Base-by-base conservation (phyloP, 2,888 invertebrate genomes). In the Schizotus pectinicornis region DNA sequence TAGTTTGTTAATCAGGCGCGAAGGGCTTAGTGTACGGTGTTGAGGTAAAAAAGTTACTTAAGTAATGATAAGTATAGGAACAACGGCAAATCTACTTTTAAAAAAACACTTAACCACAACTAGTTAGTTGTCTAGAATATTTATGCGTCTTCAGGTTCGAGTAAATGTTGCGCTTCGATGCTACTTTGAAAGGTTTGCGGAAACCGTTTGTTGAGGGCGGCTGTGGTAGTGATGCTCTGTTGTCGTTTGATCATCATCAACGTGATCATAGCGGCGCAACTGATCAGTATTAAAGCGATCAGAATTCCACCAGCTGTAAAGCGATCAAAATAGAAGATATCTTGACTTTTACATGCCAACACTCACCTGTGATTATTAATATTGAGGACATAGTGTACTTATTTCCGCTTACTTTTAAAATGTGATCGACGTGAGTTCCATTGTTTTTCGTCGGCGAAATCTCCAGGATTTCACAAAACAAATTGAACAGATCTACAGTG, bases 401-500 rank as follows among this genome's bases (percentile, higher is more conserved):
- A 22, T 60, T 67, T 35, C 65, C 66, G 33, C 50, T 54, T 7
- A 12, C 11, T 37, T 61, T 59, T 13, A 84, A 66, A 68, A 84
- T 79, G 52, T 76, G 78, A 32, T 71, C 70, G 33, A 83, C 72
- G 36, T 79, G 65, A 6, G 82, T 80, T 7, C 85, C 85, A 69
- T 85, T 85, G 56, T 80, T 82, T 8, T 79, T 72, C 1, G 79
- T 76, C 0, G 84, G 80, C 3, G 78, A 67, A 11, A 88, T 69
- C 32, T 84, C 79, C 3, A 89, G 75, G 39, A 89, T 80, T 61
- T 84, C 77, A 67, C 87, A 85, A 68, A 88, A 84, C 12, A 90
- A 75, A 32, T 85, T 83, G 71, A 85, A 88, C 39, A 90, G 75
- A 77, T 90, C 89, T 9, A 90, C 82, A 43, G 83, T 86, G 51